Evolutionary conservation across 1,140 invertebrate species (phyloP), one percentile per base, ranked within the genome.

Genomic region (Neotoxoptera formosana): DNA sequence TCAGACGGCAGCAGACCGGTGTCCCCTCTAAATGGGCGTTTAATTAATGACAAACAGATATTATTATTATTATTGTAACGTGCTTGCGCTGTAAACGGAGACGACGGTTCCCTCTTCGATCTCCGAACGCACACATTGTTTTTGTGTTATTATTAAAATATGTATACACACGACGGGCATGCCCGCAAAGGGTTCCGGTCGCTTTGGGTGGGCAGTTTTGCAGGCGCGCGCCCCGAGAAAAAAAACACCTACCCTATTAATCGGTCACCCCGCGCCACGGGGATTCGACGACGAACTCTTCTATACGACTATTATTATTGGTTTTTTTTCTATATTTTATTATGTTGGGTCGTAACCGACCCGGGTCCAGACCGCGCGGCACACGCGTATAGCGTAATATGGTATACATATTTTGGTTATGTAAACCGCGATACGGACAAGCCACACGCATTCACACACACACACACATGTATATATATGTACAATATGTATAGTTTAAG

Each of bases 41-140:
- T 88, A 51, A 88, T 88, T 51, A 88, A 88, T 88, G 48, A n/a
- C 87, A 51, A 88, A 88, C 87, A 88, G 41, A 86, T 47, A 47
- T 86, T 84, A 36, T 81, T 53, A 53, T 53, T 21, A 83, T 86
- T 47, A 86, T 47, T 47, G 25, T 47, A 86, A 47, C 84, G 45
- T 86, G n/a, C 51, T 4, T n/a, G n/a, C 14, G 60, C 1, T 76
- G 60, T 76, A 76, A 76, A 76, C 30, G 14, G 60, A 76, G 60
- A 76, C 30, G 60, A 76, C 30, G 60, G 60, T n/a, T n/a, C 60
- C 30, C 60, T 1, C n/a, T 76, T 86, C 45, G 41, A n/a, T 76
- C 45, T 14, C 3, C 11, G 84, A 25, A n/a, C 84, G 23, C 84
- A 47, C 84, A 86, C 84, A 86, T 86, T 86, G 84, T 86, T 86